Percentiles rank a stretch among this genome's conserved stretches.
Evolutionary conservation across 2,888 invertebrate genomes (phyloP).

Genomic region (Metalampra italica): DNA sequence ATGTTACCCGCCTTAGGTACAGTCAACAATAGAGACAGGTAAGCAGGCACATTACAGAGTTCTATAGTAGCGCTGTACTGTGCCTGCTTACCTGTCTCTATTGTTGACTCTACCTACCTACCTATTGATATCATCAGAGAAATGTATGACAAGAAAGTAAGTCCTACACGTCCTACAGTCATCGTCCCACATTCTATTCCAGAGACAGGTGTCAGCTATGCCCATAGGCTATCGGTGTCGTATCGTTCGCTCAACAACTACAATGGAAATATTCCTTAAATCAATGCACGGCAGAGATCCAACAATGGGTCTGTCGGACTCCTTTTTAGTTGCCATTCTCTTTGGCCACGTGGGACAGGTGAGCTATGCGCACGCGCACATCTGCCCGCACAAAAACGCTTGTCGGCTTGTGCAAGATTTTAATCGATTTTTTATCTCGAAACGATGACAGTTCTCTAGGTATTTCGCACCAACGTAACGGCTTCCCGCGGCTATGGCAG

Average conservation of each 20-base stretch:
- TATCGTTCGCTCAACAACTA: slow-evolving; percentile 16
- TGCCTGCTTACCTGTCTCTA: too few species aligned
- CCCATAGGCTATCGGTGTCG: slow-evolving; percentile 20
- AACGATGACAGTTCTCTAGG: slow-evolving; percentile 67
- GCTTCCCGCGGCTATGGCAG: slow-evolving; percentile 46
- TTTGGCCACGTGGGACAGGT: slow-evolving; percentile 74
- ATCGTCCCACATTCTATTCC: slow-evolving; percentile 16
- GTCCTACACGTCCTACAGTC: slow-evolving; percentile 1
- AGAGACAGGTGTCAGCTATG: slow-evolving; percentile 38
- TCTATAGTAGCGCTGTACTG: too few species aligned
- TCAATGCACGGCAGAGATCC: slow-evolving; percentile 48
- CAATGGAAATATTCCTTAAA: slow-evolving; percentile 48
- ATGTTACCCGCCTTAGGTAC: too few species aligned
- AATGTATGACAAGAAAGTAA: neutral
- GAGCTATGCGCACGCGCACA: slow-evolving; percentile 67
- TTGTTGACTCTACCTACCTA: too few species aligned
- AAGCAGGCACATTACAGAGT: too few species aligned
- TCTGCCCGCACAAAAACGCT: slow-evolving; percentile 57
- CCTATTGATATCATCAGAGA: too few species aligned
- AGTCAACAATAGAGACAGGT: too few species aligned
- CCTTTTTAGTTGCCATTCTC: slow-evolving; percentile 59
- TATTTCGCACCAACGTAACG: slow-evolving; percentile 60
- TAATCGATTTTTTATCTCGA: slow-evolving; percentile 59
- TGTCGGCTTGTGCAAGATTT: slow-evolving; percentile 72
- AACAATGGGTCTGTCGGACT: slow-evolving; percentile 54